phyloP scores from a whole-genome alignment of 2,888 invertebrate species.

The Drosophila sordidula region DNA sequence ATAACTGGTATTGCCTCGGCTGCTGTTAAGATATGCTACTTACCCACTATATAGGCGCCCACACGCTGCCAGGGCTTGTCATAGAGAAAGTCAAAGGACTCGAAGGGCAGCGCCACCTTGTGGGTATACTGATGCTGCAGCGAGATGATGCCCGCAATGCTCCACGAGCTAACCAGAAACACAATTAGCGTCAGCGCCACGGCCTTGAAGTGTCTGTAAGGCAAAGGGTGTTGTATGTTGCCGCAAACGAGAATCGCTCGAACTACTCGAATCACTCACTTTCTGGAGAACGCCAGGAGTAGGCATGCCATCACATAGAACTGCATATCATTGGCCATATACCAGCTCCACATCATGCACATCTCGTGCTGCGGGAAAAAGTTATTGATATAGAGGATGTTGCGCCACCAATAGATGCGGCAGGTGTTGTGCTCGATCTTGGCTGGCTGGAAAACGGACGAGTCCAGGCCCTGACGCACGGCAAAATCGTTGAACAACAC shows the following conservation, averaged over 20 bases:
- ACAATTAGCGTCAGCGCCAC: conserved; percentile 87
- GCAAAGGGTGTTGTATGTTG: too few relatives aligned
- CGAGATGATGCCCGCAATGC: conserved; percentile 90
- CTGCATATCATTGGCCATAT: conserved; percentile 92
- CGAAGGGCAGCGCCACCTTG: conserved; percentile 92
- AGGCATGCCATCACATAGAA: conserved; percentile 90
- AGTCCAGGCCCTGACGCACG: conserved; percentile 89
- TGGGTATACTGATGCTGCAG: conserved; percentile 90
- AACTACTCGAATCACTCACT: conserved; percentile 85
- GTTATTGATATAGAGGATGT: conserved; percentile 93
- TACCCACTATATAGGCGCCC: conserved; percentile 92
- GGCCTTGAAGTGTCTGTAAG: conserved; percentile 87
- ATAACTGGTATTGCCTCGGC: too few relatives aligned
- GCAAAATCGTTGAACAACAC: conserved; percentile 91
- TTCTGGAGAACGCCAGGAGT: conserved; percentile 88
- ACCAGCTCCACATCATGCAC: conserved; percentile 94
- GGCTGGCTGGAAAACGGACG: conserved; percentile 90
- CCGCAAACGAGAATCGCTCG: too few relatives aligned
- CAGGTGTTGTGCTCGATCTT: conserved; percentile 90
- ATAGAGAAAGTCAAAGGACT: conserved; percentile 92
- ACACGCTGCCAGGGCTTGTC: conserved; percentile 94
- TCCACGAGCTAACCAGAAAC: conserved; percentile 90
- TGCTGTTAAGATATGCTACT: conserved; percentile 60
- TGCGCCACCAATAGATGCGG: conserved; percentile 93
- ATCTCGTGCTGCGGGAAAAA: conserved; percentile 91